Evolutionary conservation across 2,797 vertebrate genomes (phyloP), one percentile per base, ranked within the genome.

Genomic region (Sebastes goodei): DNA sequence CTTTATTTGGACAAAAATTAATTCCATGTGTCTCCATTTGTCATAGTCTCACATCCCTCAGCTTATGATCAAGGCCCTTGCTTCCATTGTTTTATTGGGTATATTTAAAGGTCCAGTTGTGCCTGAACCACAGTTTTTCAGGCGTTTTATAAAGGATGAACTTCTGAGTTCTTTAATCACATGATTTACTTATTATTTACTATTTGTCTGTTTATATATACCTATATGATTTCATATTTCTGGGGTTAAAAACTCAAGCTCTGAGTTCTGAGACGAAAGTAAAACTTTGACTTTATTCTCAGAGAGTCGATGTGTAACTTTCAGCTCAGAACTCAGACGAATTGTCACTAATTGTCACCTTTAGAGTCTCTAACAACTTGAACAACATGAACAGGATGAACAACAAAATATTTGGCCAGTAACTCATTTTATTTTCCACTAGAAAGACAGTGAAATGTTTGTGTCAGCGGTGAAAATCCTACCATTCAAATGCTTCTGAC

Each of bases 21-120:
- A 79, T 87, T 88, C 53, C 61, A 66, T 10, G n/a, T 63, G 56
- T 82, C 63, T 80, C 71, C 84, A 78, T 86, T 25, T 53, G 15
- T 74, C 74, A 59, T 20, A 65, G 74, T 74, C 59, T 73, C 12
- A 29, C 85, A 86, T 82, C 56, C 61, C 42, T 65, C 72, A 72
- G 57, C 76, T 78, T 84, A 69, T 42, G 67, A 71, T 71, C 66
- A 73, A 61, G 35, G 68, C 70, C 32, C 23, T 32, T 59, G 65
- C 76, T 74, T 69, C 65, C 74, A 85, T 86, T 72, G 66, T 74
- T 66, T 49, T 57, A 57, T 21, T n/a, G 20, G 73, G 2, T 30
- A 27, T 6, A 64, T 72, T 17, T 56, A 53, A 12, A 69, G 57
- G 17, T 66, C 33, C n/a, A 68, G 27, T 32, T 66, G 6, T 35